Conservation (phyloP, 2,113 vertebrate species). For the Saiga tatarica region DNA sequence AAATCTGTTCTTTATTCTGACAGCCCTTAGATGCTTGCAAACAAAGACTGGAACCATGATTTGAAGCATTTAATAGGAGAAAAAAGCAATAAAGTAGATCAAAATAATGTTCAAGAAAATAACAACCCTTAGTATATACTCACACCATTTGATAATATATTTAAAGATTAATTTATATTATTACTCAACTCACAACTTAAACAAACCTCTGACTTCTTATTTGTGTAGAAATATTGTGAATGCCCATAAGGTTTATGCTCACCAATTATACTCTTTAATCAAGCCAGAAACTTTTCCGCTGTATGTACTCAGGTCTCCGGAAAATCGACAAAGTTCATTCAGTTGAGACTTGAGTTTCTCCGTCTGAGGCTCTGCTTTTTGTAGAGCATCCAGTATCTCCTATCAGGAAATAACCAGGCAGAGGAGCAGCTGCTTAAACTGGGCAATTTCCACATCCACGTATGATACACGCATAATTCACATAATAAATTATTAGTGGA, state of each 20-base stretch:
- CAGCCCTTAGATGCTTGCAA: conserved; percentile 94
- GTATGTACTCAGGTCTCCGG: conserved; percentile 90
- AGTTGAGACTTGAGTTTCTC: conserved; percentile 94
- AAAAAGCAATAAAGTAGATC: not conserved
- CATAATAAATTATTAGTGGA: not conserved
- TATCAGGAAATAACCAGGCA: conserved; percentile 72
- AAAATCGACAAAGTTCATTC: conserved; percentile 95
- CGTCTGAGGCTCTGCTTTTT: conserved; percentile 89
- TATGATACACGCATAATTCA: not conserved
- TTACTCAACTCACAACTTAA: not conserved
- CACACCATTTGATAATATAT: not conserved
- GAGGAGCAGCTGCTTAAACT: not conserved
- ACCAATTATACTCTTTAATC: conserved; percentile 98
- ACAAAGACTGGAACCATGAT: conserved; percentile 86
- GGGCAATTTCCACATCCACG: not conserved
- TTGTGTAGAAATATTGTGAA: not conserved
- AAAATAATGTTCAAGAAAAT: not conserved
- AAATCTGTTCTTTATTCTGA: conserved; percentile 95
- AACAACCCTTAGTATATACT: not conserved
- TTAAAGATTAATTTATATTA: not conserved
- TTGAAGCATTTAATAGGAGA: conserved; percentile 16
- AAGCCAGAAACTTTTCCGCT: conserved; percentile 92
- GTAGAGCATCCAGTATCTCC: conserved; percentile 89
- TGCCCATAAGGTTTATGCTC: conserved; percentile 8
- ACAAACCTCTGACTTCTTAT: not conserved